phyloP scores from a whole-genome alignment of 1,140 invertebrate species.

The Littorina saxatilis region DNA sequence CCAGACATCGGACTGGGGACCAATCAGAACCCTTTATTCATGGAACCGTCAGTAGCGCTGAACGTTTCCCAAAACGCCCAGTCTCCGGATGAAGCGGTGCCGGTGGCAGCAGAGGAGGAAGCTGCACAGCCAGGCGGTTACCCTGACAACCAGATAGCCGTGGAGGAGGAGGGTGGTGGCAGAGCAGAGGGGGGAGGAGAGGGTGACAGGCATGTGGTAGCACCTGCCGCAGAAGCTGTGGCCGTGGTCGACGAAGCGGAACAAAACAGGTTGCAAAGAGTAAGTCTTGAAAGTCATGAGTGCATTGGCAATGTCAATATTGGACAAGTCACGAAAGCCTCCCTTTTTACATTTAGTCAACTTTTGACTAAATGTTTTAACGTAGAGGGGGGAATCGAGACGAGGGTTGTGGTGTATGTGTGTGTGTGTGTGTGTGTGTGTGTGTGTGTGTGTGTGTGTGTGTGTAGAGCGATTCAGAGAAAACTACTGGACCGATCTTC shows the following conservation, averaged over 20 bases:
- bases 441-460: too few species aligned
- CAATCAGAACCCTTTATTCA: conserved; percentile 42
- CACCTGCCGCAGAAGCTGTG: background rate
- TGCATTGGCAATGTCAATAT: too few species aligned
- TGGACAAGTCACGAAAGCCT: too few species aligned
- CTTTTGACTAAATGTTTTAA: too few species aligned
- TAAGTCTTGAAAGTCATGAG: too few species aligned
- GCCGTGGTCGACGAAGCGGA: conserved; percentile 18
- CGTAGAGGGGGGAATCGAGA: too few species aligned
- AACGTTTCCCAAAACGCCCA: conserved; percentile 22
- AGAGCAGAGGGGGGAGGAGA: background rate
- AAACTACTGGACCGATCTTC: too few species aligned
- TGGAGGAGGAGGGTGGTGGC: background rate
- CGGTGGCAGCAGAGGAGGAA: background rate
- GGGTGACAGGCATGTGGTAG: background rate
- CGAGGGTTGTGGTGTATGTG: too few species aligned
- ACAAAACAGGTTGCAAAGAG: conserved; percentile 22
- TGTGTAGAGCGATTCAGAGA: too few species aligned
- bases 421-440: too few species aligned
- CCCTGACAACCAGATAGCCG: background rate
- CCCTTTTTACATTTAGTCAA: too few species aligned
- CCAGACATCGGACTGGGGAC: conserved; percentile 50
- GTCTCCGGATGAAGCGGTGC: background rate
- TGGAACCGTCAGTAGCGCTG: conserved; percentile 10
- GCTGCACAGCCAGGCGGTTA: background rate